Conservation (phyloP, 1,140 invertebrate genomes). For the Drosophila tsacasi region DNA sequence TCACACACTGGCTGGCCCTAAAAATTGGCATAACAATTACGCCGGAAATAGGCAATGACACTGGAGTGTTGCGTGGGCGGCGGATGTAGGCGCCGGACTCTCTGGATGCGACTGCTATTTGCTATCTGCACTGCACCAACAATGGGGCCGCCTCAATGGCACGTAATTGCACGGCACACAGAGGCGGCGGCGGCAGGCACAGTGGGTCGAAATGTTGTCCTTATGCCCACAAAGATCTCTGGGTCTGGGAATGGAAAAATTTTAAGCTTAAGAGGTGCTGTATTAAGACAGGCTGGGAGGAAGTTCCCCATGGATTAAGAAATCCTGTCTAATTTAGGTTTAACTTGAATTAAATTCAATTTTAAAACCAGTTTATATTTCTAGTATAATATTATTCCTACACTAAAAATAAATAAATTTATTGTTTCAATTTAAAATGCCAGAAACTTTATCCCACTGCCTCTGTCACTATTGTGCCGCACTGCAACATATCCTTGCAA, state of each 20-base stretch:
- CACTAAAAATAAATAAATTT: too few relatives aligned
- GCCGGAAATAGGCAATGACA: constrained; percentile 60
- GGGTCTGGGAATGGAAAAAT: background rate
- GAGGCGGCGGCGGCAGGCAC: constrained; percentile 17
- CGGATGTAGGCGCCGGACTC: constrained; percentile 29
- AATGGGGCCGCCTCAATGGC: constrained; percentile 72
- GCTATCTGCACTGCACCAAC: constrained; percentile 65
- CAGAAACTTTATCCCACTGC: constrained; percentile 3
- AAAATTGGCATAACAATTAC: constrained; percentile 81
- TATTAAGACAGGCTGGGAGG: background rate
- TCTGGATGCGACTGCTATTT: constrained; percentile 41
- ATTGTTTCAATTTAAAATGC: too few relatives aligned
- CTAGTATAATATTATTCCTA: too few relatives aligned
- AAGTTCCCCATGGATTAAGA: background rate
- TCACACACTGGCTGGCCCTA: constrained; percentile 55
- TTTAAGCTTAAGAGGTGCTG: background rate
- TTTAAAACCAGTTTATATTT: too few relatives aligned
- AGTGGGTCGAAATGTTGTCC: background rate
- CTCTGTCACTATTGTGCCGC: constrained; percentile 44
- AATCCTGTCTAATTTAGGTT: too few relatives aligned
- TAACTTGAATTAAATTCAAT: background rate
- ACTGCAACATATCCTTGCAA: constrained; percentile 78
- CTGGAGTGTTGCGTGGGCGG: background rate
- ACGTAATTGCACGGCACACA: constrained; percentile 67
- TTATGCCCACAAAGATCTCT: too few relatives aligned